Evolutionary conservation across 2,797 vertebrate species (phyloP).

Genomic region (Sebastes melanostomus): DNA sequence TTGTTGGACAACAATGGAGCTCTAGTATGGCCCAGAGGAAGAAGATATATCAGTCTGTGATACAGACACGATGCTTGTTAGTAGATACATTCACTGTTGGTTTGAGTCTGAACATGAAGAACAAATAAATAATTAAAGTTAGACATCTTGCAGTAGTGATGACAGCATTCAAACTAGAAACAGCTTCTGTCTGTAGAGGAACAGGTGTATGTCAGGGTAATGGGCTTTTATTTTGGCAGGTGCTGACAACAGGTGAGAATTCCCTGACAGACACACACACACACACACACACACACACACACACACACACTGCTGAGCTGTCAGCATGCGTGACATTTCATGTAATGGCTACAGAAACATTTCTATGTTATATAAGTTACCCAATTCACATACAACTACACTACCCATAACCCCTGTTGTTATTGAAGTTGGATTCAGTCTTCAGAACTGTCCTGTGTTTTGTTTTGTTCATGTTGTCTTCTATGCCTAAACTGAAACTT

Average conservation of each 20-base stretch:
- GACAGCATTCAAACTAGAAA: neutral
- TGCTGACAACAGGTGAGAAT: conserved; percentile 32
- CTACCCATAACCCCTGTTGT: neutral
- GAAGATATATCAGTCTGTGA: neutral
- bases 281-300: conserved; percentile 8
- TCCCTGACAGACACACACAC: neutral
- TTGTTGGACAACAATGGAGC: neutral
- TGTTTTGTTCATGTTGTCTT: neutral
- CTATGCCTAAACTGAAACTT: neutral
- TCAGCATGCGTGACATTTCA: neutral
- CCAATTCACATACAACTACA: neutral
- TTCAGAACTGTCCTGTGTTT: neutral
- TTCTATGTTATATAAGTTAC: neutral
- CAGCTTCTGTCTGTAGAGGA: neutral
- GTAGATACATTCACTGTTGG: no score
- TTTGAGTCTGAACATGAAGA: no score
- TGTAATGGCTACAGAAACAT: neutral
- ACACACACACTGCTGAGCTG: neutral
- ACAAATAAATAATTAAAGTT: neutral
- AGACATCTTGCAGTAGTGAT: neutral
- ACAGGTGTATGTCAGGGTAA: neutral
- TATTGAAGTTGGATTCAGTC: neutral
- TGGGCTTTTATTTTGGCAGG: conserved; percentile 19
- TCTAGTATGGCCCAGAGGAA: neutral
- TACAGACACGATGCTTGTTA: no score